Percentiles rank a stretch among this genome's conserved stretches.
These are phyloP conservation scores for Scomber japonicus DNA, from an alignment of 2,113 vertebrate species.

Conservation along the genomic window DNA sequence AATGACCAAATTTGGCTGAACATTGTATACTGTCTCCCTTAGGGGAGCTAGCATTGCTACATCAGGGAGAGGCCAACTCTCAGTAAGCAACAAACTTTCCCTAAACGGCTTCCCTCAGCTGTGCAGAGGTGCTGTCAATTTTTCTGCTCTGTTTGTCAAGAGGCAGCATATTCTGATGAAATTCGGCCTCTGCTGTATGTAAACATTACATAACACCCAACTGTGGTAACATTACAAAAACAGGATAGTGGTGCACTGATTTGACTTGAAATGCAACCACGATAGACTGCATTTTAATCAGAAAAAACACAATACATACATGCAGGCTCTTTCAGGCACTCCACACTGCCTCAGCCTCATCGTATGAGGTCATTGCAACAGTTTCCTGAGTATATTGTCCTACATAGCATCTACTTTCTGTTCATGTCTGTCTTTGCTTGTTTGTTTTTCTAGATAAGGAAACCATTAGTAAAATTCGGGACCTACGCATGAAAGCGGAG, in stretches of 20 bases:
- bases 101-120: slow-evolving; percentile 34
- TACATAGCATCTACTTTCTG: background rate
- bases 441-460: slow-evolving; percentile 90
- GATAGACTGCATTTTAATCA: background rate
- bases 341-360: background rate
- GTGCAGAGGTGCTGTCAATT: slow-evolving; percentile 28
- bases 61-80: slow-evolving; percentile 79
- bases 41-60: slow-evolving; percentile 85
- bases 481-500: slow-evolving; percentile 98
- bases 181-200: background rate
- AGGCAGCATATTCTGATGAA: slow-evolving; percentile 10
- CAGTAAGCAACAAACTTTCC: slow-evolving; percentile 43
- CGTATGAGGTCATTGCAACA: background rate
- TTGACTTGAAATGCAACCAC: slow-evolving; percentile 11
- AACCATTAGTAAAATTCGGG: slow-evolving; percentile 96
- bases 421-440: slow-evolving; percentile 35
- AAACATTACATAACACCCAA: slow-evolving; percentile 3
- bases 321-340: background rate
- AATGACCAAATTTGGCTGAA: slow-evolving; percentile 92
- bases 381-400: background rate
- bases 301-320: background rate
- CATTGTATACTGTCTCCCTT: slow-evolving; percentile 80
- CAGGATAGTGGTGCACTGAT: background rate
- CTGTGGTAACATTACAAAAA: slow-evolving; percentile 5
- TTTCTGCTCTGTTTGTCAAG: slow-evolving; percentile 42